Conservation (phyloP, 2,888 invertebrate genomes). For the Mylabris sibirica region DNA sequence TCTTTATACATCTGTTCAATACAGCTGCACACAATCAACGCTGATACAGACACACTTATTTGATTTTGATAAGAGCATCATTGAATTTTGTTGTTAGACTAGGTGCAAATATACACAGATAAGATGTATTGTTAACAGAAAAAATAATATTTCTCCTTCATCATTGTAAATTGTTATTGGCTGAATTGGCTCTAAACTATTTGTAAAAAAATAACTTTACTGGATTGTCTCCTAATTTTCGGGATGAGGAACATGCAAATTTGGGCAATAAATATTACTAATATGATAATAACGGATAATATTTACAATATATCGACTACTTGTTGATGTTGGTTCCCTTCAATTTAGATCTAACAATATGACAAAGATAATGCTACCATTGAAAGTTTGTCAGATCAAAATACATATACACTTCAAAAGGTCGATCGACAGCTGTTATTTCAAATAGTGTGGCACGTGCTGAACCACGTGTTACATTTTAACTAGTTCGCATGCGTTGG, state of each 20-base stretch:
- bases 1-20: conserved; percentile 52
- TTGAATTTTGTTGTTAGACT: conserved; percentile 32
- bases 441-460: conserved; percentile 43
- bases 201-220: background rate
- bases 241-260: background rate
- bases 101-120: conserved; percentile 28
- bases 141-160: background rate
- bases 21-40: conserved; percentile 57
- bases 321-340: conserved; percentile 30
- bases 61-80: conserved; percentile 39
- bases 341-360: conserved; percentile 26
- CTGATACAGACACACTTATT: conserved; percentile 45
- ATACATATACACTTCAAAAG: conserved; percentile 40
- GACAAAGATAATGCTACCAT: conserved; percentile 42
- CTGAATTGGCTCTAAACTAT: background rate
- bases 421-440: conserved; percentile 43
- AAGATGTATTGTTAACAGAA: background rate
- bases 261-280: background rate
- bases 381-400: conserved; percentile 45
- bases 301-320: conserved; percentile 25
- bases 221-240: background rate
- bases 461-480: conserved; percentile 43
- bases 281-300: background rate
- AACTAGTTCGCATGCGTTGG: conserved; percentile 38
- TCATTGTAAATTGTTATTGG: background rate